phyloP scores from a whole-genome alignment of 2,888 invertebrate species.

The Diplolepis rosae region DNA sequence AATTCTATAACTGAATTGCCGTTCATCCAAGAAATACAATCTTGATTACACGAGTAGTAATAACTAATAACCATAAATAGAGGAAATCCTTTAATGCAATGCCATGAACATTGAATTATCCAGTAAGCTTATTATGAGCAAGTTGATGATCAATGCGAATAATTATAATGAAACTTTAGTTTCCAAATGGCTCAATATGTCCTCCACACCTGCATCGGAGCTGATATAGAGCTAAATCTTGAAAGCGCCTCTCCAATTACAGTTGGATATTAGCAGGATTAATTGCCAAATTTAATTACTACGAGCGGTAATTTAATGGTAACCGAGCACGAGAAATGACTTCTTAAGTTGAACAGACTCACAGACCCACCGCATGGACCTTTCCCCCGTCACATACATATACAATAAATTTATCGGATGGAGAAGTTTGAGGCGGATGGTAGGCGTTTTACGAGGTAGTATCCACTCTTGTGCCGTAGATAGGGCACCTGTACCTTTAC shows the following conservation, averaged over 20 bases:
- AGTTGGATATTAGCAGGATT: constrained; percentile 30
- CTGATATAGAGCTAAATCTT: constrained; percentile 29
- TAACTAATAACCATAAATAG: constrained; percentile 4
- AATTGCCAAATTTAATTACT: constrained; percentile 31
- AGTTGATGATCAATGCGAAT: neutral
- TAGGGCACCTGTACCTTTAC: constrained; percentile 38
- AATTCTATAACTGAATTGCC: neutral
- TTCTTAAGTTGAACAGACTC: constrained; percentile 27
- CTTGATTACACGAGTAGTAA: neutral
- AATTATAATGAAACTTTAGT: neutral
- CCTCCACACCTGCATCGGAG: neutral
- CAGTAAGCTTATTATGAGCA: neutral
- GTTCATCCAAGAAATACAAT: neutral
- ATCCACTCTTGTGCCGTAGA: constrained; percentile 32
- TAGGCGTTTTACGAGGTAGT: constrained; percentile 48
- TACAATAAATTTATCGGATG: constrained; percentile 28
- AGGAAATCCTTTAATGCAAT: neutral
- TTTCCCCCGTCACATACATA: constrained; percentile 22
- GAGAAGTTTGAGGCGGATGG: constrained; percentile 31
- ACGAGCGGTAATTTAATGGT: constrained; percentile 25
- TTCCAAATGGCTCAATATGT: constrained; percentile 14
- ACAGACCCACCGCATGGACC: constrained; percentile 29
- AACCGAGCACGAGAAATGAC: constrained; percentile 20
- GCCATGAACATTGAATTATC: neutral
- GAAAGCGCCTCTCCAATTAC: constrained; percentile 28